Evolutionary conservation across 2,888 invertebrate genomes (phyloP), one percentile per base, ranked within the genome.

Genomic region (Monopis laevigella): DNA sequence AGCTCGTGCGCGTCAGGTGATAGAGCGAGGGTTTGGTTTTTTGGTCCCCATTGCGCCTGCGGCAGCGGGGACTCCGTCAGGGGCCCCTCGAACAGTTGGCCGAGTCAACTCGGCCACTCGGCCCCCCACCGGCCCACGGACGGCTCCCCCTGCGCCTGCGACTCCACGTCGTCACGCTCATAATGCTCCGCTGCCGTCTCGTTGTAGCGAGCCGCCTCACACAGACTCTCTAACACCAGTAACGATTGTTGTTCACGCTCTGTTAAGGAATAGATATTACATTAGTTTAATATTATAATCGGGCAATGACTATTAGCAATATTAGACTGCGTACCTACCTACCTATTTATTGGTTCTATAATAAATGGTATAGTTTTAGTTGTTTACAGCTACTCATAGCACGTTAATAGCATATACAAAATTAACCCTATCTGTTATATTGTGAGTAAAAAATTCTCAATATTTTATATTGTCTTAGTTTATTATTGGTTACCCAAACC

Each of bases 81-180:
- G n/a, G n/a, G n/a, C 62, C 65, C 57, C 59, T 53, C 58, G 51
- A 54, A n/a, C n/a, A n/a, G n/a, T n/a, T n/a, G 63, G 55, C 55
- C 51, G 52, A 95, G 94, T 95, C 95, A 95, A 93, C 94, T 94
- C 84, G 95, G 95, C 95, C 94, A 95, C 82, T 94, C 93, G 82
- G 89, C 88, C 75, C 93, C 93, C 93, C 93, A 94, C 56, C 93
- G 89, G 66, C 92, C 92, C 68, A 92, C 92, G 67, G 88, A 85
- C 81, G 92, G 92, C 80, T 88, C 62, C 72, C 80, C 82, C 70
- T 80, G 77, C 58, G 65, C 54, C 47, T 67, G 56, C 59, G 62
- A 51, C 34, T 45, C 46, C 38, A 44, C 17, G 21, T 13, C 68
- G 62, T 46, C 54, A 52, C 54, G 61, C 61, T 58, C 59, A 45